Base-by-base conservation (phyloP, 2,797 vertebrate genomes). In the Babyrousa celebensis region DNA sequence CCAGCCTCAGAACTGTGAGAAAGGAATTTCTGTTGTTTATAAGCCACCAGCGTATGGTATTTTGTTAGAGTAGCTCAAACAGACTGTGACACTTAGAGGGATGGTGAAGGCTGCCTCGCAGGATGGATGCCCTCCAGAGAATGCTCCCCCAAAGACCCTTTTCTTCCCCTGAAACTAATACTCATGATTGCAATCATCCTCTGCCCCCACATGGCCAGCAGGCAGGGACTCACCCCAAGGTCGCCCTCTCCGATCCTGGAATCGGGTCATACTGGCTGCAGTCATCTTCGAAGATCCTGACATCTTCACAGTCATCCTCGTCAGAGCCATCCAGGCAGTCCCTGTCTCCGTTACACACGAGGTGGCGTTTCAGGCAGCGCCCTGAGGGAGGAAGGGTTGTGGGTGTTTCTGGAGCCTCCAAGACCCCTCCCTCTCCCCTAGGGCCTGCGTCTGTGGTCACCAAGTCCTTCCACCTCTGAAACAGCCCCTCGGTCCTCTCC, bases 251-350 rank as follows among this genome's bases (percentile, higher is more conserved):
- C 25, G 99, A 98, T 9, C 99, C 99, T 7, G 99, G 99, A 87
- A 99, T 98, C 0, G 97, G 94, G 17, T 99, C 60, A 17, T 99
- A 98, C 16, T 98, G 85, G 43, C 97, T 98, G 94, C 99, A 99
- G 96, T 99, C 99, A 43, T 94, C 98, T 9, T 98, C 98, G 10
- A 93, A 48, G 43, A 95, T 97, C 87, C 20, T 78, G 92, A 89
- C 97, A 1, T 98, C 67, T 8, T 97, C 97, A 94, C 99, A 99
- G 71, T 95, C 78, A 0, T 97, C 97, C 96, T 99, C 99, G 62
- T 99, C 99, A 6, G 99, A 99, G 7, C 93, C 97, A 48, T 99
- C 99, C 0, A 97, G 94, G 96, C 99, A 99, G 98, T 99, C 99
- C 1, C 0, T 0, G 36, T 99, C 99, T 85, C 99, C 99, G 0